These are phyloP conservation scores for Meloidogyne floridensis DNA, from an alignment of 1,140 invertebrate genomes.

Conservation along the genomic window DNA sequence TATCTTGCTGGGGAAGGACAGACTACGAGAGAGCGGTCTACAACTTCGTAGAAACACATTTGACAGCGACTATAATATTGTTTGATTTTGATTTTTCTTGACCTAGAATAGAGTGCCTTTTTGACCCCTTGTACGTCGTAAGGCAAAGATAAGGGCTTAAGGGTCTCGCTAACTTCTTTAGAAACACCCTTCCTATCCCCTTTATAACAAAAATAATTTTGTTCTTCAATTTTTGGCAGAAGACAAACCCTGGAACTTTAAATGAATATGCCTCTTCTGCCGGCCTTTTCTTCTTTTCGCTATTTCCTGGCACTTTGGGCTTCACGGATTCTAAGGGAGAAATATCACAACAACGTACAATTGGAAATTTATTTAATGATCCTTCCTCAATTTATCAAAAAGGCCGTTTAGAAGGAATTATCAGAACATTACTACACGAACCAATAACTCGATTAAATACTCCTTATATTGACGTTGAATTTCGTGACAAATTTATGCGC, in stretches of 20 bases:
- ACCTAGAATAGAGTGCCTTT: no score
- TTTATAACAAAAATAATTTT: constrained; percentile 61
- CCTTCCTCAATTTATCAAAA: constrained; percentile 50
- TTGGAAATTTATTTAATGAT: constrained; percentile 53
- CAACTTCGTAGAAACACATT: constrained; percentile 48
- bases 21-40: constrained; percentile 44
- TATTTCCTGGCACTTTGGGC: constrained; percentile 52
- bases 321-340: constrained; percentile 35
- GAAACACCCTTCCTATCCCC: constrained; percentile 11
- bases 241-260: constrained; percentile 53
- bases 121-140: no score
- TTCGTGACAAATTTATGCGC: constrained; percentile 53
- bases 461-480: constrained; percentile 47
- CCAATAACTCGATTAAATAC: constrained; percentile 51
- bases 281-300: constrained; percentile 60
- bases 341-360: constrained; percentile 21
- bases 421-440: constrained; percentile 44
- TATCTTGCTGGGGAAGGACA: constrained; percentile 61
- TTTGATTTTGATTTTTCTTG: constrained; percentile 22
- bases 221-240: constrained; percentile 49
- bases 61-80: constrained; percentile 62
- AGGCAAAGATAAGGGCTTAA: no score
- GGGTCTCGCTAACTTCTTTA: not conserved
- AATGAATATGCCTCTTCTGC: constrained; percentile 60
- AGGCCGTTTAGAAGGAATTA: constrained; percentile 34